A percentile compares a stretch with the other conserved stretches of the same genome.
Evolutionary conservation across 2,113 vertebrate species (phyloP).

Genomic region (Otis tarda): DNA sequence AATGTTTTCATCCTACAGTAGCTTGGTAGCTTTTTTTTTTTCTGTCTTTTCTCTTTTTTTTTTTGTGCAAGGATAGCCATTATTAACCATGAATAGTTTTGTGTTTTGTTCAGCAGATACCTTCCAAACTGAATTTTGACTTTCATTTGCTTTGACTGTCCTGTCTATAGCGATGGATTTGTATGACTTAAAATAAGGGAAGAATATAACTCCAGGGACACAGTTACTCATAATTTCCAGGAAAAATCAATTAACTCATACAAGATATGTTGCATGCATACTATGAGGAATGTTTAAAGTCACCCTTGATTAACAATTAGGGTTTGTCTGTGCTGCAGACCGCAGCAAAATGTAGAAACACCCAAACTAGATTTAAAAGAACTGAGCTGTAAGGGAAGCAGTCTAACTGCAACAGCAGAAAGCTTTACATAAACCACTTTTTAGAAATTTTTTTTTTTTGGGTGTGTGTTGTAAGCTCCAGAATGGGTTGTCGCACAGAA

Average conservation of each 20-base stretch:
- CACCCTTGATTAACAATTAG: conserved; percentile 19
- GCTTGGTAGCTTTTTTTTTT: neutral
- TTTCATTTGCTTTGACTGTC: conserved; percentile 17
- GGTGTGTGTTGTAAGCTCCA: neutral
- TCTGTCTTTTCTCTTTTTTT: no score
- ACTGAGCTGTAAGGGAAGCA: neutral
- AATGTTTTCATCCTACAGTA: neutral
- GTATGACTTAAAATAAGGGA: neutral
- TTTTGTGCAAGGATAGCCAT: neutral
- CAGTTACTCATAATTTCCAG: conserved; percentile 24
- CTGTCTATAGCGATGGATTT: neutral
- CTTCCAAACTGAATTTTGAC: neutral
- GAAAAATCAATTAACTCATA: neutral
- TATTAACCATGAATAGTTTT: neutral
- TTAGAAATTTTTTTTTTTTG: neutral
- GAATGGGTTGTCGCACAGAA: neutral
- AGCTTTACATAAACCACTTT: neutral
- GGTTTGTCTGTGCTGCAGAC: neutral
- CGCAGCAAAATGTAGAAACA: neutral
- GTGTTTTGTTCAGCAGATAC: neutral
- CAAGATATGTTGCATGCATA: neutral
- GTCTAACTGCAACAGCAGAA: neutral
- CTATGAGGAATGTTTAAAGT: conserved; percentile 4
- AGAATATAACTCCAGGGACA: neutral
- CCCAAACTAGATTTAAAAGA: neutral